Evolutionary conservation across 2,888 invertebrate species (phyloP).

Genomic region (Eristalinus sepulchralis): DNA sequence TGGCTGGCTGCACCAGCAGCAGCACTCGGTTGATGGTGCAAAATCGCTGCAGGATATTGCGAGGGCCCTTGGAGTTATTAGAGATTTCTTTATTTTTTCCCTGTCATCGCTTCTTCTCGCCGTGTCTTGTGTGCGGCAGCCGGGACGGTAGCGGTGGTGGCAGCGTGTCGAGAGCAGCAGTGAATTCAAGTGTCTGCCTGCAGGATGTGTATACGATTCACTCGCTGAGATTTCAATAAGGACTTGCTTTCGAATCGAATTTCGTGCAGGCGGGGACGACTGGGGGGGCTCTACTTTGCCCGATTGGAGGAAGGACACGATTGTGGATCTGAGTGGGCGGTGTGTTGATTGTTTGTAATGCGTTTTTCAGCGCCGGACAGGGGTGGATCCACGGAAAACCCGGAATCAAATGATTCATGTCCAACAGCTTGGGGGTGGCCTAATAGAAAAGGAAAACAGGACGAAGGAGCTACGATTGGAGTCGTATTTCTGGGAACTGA

Average conservation of each 20-base stretch:
- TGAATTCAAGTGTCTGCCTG: constrained; percentile 36
- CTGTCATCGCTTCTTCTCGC: background rate
- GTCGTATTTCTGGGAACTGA: background rate
- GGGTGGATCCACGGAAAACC: background rate
- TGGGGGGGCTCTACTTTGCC: no score
- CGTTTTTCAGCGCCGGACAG: background rate
- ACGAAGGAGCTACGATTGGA: background rate
- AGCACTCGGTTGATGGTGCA: constrained; percentile 38
- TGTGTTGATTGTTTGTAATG: background rate
- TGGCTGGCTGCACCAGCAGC: constrained; percentile 43
- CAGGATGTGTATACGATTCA: background rate
- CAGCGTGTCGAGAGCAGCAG: background rate
- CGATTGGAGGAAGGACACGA: background rate
- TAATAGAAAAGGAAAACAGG: no score
- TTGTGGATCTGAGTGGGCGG: background rate
- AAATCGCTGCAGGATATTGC: constrained; percentile 58
- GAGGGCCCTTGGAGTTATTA: constrained; percentile 44
- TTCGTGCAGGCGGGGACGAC: background rate
- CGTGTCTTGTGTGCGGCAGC: background rate
- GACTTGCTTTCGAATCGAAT: background rate
- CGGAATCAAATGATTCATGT: background rate
- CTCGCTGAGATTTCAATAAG: background rate
- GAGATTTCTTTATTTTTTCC: constrained; percentile 5
- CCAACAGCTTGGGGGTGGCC: background rate
- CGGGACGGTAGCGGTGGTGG: background rate